A percentile compares a stretch with the other conserved stretches of the same genome.
Conservation (phyloP, 2,888 invertebrate genomes). For the Drosophila antonietae region DNA sequence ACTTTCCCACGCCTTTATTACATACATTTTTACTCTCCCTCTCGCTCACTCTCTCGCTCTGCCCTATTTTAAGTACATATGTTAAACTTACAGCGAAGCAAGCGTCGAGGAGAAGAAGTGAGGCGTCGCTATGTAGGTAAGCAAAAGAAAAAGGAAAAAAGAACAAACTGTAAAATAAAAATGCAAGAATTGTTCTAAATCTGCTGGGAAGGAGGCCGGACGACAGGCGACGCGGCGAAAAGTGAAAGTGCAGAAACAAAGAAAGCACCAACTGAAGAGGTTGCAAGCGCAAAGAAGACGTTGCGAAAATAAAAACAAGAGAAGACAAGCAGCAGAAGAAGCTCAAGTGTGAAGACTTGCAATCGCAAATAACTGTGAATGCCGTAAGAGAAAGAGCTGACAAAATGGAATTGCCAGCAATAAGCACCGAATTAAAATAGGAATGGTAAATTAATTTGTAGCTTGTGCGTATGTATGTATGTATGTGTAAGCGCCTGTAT, state of each 20-base stretch:
- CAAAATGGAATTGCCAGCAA: constrained; percentile 1
- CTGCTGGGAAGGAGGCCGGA: constrained; percentile 26
- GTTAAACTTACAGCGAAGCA: background rate
- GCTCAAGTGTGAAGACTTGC: background rate
- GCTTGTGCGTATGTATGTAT: background rate
- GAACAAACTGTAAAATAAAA: constrained; percentile 48
- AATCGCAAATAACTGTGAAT: constrained; percentile 9
- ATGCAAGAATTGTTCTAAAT: constrained; percentile 74
- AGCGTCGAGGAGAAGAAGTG: background rate
- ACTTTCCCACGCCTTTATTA: constrained; percentile 58
- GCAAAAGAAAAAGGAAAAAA: background rate
- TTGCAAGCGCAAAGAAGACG: constrained; percentile 11
- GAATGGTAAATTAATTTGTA: constrained; percentile 2
- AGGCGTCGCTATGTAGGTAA: constrained; percentile 8
- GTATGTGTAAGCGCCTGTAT: background rate
- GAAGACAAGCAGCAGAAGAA: background rate
- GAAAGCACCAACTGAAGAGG: constrained; percentile 18
- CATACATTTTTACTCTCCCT: constrained; percentile 27
- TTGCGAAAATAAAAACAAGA: constrained; percentile 3
- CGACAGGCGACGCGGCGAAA: constrained; percentile 31
- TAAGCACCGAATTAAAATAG: background rate
- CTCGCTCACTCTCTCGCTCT: constrained; percentile 10
- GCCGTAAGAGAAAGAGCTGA: background rate
- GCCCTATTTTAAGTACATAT: constrained; percentile 27
- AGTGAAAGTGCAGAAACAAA: constrained; percentile 64